phyloP scores from a whole-genome alignment of 1,140 invertebrate genomes.

The Eueides isabella region DNA sequence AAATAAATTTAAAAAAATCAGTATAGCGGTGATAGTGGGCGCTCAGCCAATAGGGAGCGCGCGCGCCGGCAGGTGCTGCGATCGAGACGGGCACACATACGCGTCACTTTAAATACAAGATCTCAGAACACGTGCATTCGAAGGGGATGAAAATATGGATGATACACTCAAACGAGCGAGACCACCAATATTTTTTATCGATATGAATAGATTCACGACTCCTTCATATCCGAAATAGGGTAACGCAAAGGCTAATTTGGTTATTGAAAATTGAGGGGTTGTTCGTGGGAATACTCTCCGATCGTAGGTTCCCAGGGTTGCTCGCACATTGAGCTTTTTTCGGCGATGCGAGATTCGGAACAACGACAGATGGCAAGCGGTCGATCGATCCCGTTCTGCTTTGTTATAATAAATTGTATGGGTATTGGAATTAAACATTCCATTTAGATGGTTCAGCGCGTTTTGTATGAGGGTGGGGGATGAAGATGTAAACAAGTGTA shows the following conservation, averaged over 20 bases:
- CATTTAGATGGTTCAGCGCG: constrained; percentile 77
- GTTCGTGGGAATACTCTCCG: constrained; percentile 79
- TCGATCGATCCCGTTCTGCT: constrained; percentile 71
- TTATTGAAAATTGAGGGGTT: constrained; percentile 82
- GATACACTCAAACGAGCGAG: constrained; percentile 47
- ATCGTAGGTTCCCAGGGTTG: constrained; percentile 80
- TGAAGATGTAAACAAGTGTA: constrained; percentile 82
- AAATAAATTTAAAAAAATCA: constrained; percentile 79
- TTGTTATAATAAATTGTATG: constrained; percentile 80
- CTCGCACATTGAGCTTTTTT: constrained; percentile 78
- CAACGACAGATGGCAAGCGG: constrained; percentile 80
- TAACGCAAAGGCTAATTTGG: constrained; percentile 82
- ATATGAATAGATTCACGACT: constrained; percentile 81
- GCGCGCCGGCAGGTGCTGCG: constrained; percentile 74
- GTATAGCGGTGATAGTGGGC: constrained; percentile 76
- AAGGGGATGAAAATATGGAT: constrained; percentile 70
- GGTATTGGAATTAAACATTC: constrained; percentile 79
- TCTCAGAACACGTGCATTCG: constrained; percentile 80
- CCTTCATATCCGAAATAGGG: constrained; percentile 81
- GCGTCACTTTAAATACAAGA: constrained; percentile 69
- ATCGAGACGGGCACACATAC: constrained; percentile 67
- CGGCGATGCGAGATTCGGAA: constrained; percentile 74
- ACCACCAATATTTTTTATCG: constrained; percentile 75
- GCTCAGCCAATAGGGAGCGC: constrained; percentile 74
- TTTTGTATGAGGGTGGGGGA: constrained; percentile 59